Percentiles rank a stretch among this genome's conserved stretches.
Conservation (phyloP, 2,888 invertebrate species). For the Hypsopygia costalis region DNA sequence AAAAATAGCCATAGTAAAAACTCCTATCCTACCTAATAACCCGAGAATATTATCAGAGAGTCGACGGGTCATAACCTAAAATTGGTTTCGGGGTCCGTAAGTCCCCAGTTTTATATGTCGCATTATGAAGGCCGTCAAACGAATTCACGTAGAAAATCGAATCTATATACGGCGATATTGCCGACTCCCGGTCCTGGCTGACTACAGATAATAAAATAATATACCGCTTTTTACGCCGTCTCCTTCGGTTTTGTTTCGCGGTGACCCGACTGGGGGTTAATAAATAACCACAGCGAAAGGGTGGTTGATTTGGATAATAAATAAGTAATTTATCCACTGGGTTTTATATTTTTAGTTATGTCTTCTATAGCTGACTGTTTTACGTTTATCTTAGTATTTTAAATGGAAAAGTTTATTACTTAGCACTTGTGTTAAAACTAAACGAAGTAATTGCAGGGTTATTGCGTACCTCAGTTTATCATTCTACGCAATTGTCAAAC, state of each 20-base stretch:
- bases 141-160: conserved; percentile 82
- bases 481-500: no score
- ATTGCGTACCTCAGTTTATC: no score
- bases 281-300: neutral
- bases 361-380: no score
- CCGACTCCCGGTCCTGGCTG: conserved; percentile 63
- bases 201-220: conserved; percentile 78
- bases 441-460: no score
- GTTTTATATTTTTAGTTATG: no score
- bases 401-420: no score
- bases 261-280: conserved; percentile 25
- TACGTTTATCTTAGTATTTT: no score
- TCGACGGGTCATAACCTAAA: conserved; percentile 81
- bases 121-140: conserved; percentile 82
- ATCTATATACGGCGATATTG: conserved; percentile 81
- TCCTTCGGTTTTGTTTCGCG: conserved; percentile 37
- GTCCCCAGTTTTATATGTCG: conserved; percentile 81
- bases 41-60: conserved; percentile 80
- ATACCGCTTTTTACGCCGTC: conserved; percentile 69
- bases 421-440: no score
- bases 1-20: conserved; percentile 81
- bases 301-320: neutral
- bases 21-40: conserved; percentile 81
- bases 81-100: conserved; percentile 81
- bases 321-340: conserved; percentile 6